Percentiles rank a stretch among this genome's conserved stretches.
Conservation (phyloP, 2,113 vertebrate species). For the Myiozetetes cayanensis region DNA sequence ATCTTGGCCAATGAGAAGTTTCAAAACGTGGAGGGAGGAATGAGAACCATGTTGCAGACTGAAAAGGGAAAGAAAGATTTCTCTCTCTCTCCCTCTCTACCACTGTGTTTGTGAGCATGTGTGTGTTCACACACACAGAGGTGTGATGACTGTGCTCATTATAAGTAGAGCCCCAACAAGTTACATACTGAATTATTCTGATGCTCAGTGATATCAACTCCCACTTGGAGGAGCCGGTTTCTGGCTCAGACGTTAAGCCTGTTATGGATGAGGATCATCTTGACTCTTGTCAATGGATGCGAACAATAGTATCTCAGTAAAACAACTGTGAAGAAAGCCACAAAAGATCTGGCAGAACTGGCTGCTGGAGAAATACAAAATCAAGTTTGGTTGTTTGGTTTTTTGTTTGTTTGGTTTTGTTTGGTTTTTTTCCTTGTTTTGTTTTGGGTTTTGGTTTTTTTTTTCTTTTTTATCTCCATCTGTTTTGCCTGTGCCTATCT, state of each 20-base stretch:
- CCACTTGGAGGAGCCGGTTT: background rate
- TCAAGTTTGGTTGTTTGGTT: background rate
- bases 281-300: background rate
- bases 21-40: background rate
- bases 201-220: background rate
- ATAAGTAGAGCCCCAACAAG: background rate
- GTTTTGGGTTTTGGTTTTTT: background rate
- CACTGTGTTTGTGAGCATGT: background rate
- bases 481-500: background rate
- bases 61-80: background rate
- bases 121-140: background rate
- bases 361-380: slow-evolving; percentile 14
- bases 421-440: background rate
- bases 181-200: background rate
- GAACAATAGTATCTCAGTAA: slow-evolving; percentile 41
- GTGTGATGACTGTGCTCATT: background rate
- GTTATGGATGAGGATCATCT: slow-evolving; percentile 14
- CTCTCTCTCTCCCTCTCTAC: background rate
- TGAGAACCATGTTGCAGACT: fast-evolving
- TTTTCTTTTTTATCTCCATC: background rate
- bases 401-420: no score
- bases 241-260: background rate
- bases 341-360: slow-evolving; percentile 13
- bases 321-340: slow-evolving; percentile 49
- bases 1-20: background rate